Evolutionary conservation across 2,113 vertebrate genomes (phyloP), one percentile per base, ranked within the genome.

Genomic region (Capricornis sumatraensis): DNA sequence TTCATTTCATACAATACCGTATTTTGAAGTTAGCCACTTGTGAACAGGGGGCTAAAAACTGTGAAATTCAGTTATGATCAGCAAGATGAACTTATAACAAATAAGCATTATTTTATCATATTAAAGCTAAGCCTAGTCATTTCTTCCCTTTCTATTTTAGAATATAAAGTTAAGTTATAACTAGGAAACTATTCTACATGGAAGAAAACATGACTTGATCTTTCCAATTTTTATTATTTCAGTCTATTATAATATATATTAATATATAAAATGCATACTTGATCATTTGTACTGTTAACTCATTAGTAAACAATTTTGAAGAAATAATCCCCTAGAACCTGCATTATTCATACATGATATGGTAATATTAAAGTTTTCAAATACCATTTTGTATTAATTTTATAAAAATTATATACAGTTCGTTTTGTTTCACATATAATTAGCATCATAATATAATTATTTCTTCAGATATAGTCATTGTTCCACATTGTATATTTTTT

Each of bases 281-380:
- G 27, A 85, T 30, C 17, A 40, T 57, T 82, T 27, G 40, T 40
- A 50, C 36, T 15, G 13, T 74, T 96, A 87, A 7, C 36, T 88
- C 30, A 94, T 96, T 87, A 95, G 55, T 28, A 91, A 88, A 60
- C 43, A 83, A 50, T 96, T 94, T 62, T 89, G 47, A 93, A 91
- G 47, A 96, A 96, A 81, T 83, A 71, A 86, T 53, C 7, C 13
- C 47, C 27, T 30, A 43, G 58, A 90, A 83, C 23, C 19, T 82
- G 5, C 45, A 88, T 33, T 71, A 62, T 83, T 89, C 36, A 62
- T 27, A 90, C 1, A 19, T 6, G 82, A 30, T 76, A 9, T 90
- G 8, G 13, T 76, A 89, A 82, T 74, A 84, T 74, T 47, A 89
- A 87, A 94, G 27, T 57, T 95, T 17, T 79, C 83, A 87, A 92